These are phyloP conservation scores for Pharmacophagus antenor DNA, from an alignment of 2,888 invertebrate genomes.

Conservation along the genomic window DNA sequence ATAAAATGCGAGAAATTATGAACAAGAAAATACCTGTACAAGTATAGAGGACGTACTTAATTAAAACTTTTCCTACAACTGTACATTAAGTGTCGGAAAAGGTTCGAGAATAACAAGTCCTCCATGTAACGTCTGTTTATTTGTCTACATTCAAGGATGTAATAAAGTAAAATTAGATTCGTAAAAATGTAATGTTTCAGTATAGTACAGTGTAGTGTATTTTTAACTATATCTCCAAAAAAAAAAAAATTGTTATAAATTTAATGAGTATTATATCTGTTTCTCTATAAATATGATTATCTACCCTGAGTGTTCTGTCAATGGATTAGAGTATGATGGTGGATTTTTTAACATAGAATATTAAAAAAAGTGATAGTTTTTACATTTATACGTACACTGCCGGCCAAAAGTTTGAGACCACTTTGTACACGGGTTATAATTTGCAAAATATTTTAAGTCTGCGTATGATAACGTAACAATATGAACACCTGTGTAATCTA, in stretches of 20 bases:
- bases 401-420: too few relatives aligned
- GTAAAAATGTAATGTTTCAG: neutral
- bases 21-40: slow-evolving; percentile 4
- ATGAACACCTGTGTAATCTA: too few relatives aligned
- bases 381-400: too few relatives aligned
- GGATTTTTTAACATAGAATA: too few relatives aligned
- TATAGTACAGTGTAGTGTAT: neutral
- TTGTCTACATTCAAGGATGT: neutral
- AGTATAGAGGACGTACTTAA: slow-evolving; percentile 50
- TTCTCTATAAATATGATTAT: too few relatives aligned
- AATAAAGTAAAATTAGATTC: neutral
- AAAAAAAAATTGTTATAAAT: neutral
- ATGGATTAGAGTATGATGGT: too few relatives aligned
- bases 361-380: too few relatives aligned
- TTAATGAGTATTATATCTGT: too few relatives aligned
- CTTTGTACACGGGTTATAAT: too few relatives aligned
- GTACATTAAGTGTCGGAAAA: slow-evolving; percentile 36
- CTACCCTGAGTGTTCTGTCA: too few relatives aligned
- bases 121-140: slow-evolving; percentile 5
- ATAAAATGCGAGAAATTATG: neutral
- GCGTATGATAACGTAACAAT: too few relatives aligned
- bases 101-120: slow-evolving; percentile 32
- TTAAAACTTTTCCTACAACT: slow-evolving; percentile 63
- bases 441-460: too few relatives aligned
- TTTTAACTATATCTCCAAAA: neutral